Evolutionary conservation across 2,888 invertebrate species (phyloP).

Genomic region (Halictus quadricinctus): DNA sequence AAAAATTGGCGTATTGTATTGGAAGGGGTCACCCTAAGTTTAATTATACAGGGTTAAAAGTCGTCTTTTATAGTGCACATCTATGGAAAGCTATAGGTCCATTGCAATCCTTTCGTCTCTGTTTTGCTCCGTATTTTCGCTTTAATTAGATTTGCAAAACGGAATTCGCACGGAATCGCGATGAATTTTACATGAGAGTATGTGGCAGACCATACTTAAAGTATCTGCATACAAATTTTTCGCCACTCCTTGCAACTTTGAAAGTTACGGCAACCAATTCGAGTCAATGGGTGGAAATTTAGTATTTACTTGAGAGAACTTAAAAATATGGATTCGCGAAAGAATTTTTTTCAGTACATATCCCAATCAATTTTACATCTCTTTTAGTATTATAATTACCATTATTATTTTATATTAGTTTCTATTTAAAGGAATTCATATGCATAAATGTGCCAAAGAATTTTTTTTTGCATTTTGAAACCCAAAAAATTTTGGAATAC

Average conservation of each 20-base stretch:
- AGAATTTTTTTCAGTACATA: neutral
- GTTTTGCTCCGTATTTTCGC: slow-evolving; percentile 1
- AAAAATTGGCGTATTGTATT: neutral
- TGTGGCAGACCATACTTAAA: neutral
- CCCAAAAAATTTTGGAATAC: neutral
- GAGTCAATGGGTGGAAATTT: neutral
- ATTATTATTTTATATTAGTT: too few species aligned
- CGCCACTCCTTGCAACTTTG: neutral
- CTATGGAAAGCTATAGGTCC: neutral
- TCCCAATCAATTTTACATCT: too few species aligned
- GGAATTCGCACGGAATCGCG: neutral
- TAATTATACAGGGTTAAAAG: neutral
- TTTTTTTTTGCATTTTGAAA: neutral
- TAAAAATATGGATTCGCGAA: neutral
- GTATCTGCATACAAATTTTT: slow-evolving; percentile 6
- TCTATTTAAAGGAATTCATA: too few species aligned
- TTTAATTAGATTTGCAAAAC: slow-evolving; percentile 2
- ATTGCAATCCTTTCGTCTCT: neutral
- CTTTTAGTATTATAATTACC: too few species aligned
- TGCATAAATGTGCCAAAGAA: too few species aligned
- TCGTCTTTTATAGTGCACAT: neutral
- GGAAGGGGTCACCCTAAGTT: neutral
- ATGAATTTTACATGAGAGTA: slow-evolving; percentile 5
- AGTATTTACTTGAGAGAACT: neutral
- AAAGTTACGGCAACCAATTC: neutral